These are phyloP conservation scores for Battus philenor DNA, from an alignment of 1,140 invertebrate species.

Conservation along the genomic window DNA sequence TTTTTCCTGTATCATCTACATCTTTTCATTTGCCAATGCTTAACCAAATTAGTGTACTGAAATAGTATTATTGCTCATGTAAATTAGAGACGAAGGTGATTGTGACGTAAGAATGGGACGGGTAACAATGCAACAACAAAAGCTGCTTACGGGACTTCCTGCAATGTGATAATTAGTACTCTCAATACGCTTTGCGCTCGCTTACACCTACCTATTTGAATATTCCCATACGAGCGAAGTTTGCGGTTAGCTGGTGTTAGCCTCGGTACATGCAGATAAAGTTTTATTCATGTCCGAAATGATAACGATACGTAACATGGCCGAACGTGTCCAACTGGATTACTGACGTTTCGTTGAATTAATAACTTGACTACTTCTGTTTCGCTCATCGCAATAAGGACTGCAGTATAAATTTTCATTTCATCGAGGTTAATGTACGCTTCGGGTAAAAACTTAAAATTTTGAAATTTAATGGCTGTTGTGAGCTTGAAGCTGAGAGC, in stretches of 20 bases:
- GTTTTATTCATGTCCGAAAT: constrained; percentile 60
- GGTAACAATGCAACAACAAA: constrained; percentile 7
- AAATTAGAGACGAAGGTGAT: neutral
- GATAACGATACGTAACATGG: constrained; percentile 48
- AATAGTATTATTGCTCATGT: too few relatives aligned
- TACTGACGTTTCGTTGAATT: constrained; percentile 46
- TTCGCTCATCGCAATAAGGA: constrained; percentile 29
- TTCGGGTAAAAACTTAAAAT: constrained; percentile 22
- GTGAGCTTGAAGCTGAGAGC: constrained; percentile 18
- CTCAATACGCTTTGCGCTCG: constrained; percentile 30
- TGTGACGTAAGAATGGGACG: constrained; percentile 10
- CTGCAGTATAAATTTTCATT: constrained; percentile 47
- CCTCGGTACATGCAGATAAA: constrained; percentile 33
- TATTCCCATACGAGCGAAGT: constrained; percentile 39
- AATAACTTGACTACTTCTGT: constrained; percentile 38
- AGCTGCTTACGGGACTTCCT: constrained; percentile 16
- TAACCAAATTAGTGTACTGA: too few relatives aligned
- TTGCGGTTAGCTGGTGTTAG: constrained; percentile 36
- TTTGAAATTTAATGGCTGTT: constrained; percentile 22
- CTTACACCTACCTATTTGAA: constrained; percentile 32
- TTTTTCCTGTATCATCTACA: too few relatives aligned
- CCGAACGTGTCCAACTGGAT: constrained; percentile 30
- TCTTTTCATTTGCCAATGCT: too few relatives aligned
- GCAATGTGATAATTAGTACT: constrained; percentile 33
- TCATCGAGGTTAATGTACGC: constrained; percentile 27